phyloP scores from a whole-genome alignment of 2,888 invertebrate species.

The Brachyopa scutellaris region DNA sequence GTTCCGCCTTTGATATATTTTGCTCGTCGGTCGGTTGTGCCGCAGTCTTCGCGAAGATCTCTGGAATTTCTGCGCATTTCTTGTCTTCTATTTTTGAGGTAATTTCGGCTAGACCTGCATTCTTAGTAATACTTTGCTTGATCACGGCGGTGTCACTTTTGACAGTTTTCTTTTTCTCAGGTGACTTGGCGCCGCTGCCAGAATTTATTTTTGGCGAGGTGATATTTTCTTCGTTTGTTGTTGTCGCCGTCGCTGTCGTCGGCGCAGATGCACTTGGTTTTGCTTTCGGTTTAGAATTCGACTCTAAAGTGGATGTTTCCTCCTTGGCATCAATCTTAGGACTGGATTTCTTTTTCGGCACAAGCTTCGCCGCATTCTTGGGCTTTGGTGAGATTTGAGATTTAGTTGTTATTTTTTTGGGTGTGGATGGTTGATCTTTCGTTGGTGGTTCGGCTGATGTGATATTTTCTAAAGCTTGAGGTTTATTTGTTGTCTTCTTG shows the following conservation, averaged over 20 bases:
- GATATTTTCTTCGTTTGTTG: constrained; percentile 73
- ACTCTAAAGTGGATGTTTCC: constrained; percentile 74
- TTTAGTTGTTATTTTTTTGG: constrained; percentile 71
- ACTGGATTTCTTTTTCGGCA: constrained; percentile 71
- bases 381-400: constrained; percentile 49
- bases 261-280: constrained; percentile 43
- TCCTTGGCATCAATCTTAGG: constrained; percentile 67
- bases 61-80: constrained; percentile 39
- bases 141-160: constrained; percentile 40
- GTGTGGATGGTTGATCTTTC: constrained; percentile 6
- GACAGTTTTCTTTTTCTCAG: constrained; percentile 76
- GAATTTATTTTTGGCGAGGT: constrained; percentile 79
- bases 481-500: constrained; percentile 11
- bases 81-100: constrained; percentile 71
- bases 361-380: constrained; percentile 45
- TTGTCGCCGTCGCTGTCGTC: constrained; percentile 39
- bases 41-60: constrained; percentile 24
- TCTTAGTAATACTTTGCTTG: constrained; percentile 48
- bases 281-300: constrained; percentile 74
- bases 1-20: constrained; percentile 70
- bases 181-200: constrained; percentile 81
- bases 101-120: constrained; percentile 42
- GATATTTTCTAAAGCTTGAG: neutral
- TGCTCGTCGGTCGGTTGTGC: constrained; percentile 74
- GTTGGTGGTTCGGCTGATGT: constrained; percentile 1